Evolutionary conservation across 92 coral and sea anemone genomes (phyloP).

Genomic region (Epizoanthus illoricatus): DNA sequence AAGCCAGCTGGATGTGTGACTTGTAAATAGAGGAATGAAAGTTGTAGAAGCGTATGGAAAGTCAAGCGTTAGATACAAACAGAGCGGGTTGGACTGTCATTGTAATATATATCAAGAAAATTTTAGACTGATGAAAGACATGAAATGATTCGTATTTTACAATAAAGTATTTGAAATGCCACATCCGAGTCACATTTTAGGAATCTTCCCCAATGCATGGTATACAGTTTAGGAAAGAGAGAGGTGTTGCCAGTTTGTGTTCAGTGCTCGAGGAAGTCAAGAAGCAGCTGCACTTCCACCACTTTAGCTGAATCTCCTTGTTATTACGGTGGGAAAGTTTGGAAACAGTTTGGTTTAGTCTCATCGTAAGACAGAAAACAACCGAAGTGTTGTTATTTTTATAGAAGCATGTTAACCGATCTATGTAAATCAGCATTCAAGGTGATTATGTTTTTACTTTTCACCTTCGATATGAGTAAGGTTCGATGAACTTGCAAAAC

Average conservation of each 20-base stretch:
- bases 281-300: constrained; percentile 10
- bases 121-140: constrained; percentile 1
- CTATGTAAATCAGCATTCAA: not conserved
- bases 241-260: not conserved
- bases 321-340: not conserved
- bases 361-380: not conserved
- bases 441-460: not conserved
- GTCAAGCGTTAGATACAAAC: not conserved
- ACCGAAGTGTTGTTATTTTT: not conserved
- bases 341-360: not conserved
- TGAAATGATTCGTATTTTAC: constrained; percentile 8
- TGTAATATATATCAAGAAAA: constrained; percentile 27
- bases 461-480: not conserved
- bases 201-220: not conserved
- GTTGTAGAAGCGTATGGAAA: not conserved
- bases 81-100: not conserved
- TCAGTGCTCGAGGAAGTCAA: not conserved
- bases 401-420: constrained; percentile 13
- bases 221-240: constrained; percentile 1
- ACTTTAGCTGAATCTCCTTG: constrained; percentile 4
- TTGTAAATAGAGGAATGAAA: not conserved
- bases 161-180: constrained; percentile 25
- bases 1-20: too few relatives aligned
- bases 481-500: not conserved
- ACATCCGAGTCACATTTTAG: not conserved